Evolutionary conservation across 2,888 invertebrate species (phyloP), one percentile per base, ranked within the genome.

Genomic region (Adela reaumurella): DNA sequence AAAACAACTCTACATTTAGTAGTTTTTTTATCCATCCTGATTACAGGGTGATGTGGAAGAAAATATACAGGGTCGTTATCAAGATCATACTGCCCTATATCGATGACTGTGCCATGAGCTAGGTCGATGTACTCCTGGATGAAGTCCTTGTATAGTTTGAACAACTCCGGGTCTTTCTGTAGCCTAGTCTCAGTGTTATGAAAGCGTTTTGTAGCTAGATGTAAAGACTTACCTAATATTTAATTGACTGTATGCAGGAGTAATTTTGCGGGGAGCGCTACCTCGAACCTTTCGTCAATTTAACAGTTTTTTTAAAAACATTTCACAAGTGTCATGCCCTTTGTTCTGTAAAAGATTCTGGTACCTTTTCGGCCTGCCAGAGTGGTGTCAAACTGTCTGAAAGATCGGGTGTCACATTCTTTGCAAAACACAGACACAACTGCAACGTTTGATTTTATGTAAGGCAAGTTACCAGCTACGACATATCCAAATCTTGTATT

Each of bases 51-150:
- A 18, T 51, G 51, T 4, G 51, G 50, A 10, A 49, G n/a, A 46
- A 53, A 49, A 43, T 48, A 49, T 6, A 48, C 28, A 2, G 51
- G 48, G 11, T 47, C 45, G 2, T 49, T 17, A 24, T 47, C 46
- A 2, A 51, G 45, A 41, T 53, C 18, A 46, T 46, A 49, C 3
- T 41, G 14, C 3, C 45, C 11, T 10, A 52, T 29, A 24, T 53
- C 42, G 14, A 49, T 17, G 41, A 42, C 49, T 4, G 49, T 47
- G 10, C 41, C 54, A 46, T 54, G 54, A 11, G 45, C 47, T 4
- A 50, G 43, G 1, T 46, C 44, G 3, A 51, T n/a, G 50, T 50
- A 51, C n/a, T 53, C 48, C 29, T 52, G 17, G 14, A 53, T 51
- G 20, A 52, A 48, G 2, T 51, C 47, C 18, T 46, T 8, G 45